Conservation (phyloP, 2,797 vertebrate species). For the Scarus forsteni region DNA sequence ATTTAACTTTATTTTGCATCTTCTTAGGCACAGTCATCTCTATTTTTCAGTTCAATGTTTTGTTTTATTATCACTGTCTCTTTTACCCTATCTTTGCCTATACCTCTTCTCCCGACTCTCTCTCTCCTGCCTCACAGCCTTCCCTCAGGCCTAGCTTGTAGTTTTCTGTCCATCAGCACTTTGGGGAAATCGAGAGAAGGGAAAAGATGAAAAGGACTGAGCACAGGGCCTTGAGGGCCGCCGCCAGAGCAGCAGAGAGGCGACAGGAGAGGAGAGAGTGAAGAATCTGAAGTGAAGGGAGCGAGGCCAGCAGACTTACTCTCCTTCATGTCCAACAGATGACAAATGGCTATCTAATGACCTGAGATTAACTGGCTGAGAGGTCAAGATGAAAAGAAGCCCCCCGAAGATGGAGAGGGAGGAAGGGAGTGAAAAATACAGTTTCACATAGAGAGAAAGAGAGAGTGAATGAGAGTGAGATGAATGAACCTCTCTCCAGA, state of each 20-base stretch:
- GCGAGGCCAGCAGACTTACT: slow-evolving; percentile 46
- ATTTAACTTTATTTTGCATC: not conserved
- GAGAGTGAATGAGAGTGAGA: slow-evolving; percentile 55
- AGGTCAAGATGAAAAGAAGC: slow-evolving; percentile 66
- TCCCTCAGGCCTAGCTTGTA: slow-evolving; percentile 68
- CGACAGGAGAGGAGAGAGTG: slow-evolving; percentile 5
- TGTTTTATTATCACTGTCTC: not conserved
- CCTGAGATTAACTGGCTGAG: slow-evolving; percentile 74
- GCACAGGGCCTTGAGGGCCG: slow-evolving; percentile 56
- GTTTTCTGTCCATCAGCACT: slow-evolving; percentile 76
- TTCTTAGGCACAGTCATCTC: not conserved
- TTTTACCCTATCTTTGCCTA: not conserved
- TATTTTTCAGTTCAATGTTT: slow-evolving; percentile 27
- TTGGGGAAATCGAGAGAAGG: slow-evolving; percentile 61
- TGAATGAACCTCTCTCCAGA: slow-evolving; percentile 48
- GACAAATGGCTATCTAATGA: slow-evolving; percentile 79
- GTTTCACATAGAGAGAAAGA: slow-evolving; percentile 13
- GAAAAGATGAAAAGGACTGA: slow-evolving; percentile 55
- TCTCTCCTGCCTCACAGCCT: slow-evolving; percentile 62
- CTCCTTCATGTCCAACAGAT: slow-evolving; percentile 46
- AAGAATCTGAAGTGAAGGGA: slow-evolving; percentile 38
- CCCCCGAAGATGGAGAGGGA: slow-evolving; percentile 29
- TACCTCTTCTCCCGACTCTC: slow-evolving; percentile 6
- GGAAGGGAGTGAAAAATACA: slow-evolving; percentile 28
- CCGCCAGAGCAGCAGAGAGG: slow-evolving; percentile 31